A percentile compares a stretch with the other conserved stretches of the same genome.
Evolutionary conservation across 2,113 vertebrate species (phyloP).

Genomic region (Apodemus speciosus): DNA sequence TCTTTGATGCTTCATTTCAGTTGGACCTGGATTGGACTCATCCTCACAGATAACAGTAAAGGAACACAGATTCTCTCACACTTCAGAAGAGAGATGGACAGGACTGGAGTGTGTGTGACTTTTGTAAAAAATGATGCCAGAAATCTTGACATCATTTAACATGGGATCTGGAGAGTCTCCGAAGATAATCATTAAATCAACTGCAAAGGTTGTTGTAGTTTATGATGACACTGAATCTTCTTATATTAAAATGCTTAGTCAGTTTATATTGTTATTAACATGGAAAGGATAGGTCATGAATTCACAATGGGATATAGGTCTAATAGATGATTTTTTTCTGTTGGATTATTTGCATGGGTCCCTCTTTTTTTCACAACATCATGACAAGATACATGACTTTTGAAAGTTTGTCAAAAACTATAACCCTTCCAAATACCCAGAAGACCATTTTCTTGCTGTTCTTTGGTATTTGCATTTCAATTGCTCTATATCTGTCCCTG

Average conservation of each 20-base stretch:
- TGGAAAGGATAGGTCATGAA: neutral
- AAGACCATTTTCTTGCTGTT: neutral
- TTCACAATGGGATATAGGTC: neutral
- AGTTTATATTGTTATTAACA: too few species aligned
- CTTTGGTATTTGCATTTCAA: neutral
- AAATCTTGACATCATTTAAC: accelerated
- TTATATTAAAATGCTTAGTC: too few species aligned
- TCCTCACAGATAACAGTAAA: neutral
- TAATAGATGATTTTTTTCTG: neutral
- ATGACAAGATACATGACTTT: too few species aligned
- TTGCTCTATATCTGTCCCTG: neutral
- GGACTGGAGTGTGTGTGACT: neutral
- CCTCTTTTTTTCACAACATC: neutral
- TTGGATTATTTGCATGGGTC: neutral
- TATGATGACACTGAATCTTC: neutral
- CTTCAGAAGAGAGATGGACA: neutral
- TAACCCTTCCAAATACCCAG: neutral
- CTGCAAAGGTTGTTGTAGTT: neutral
- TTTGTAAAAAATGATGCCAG: neutral
- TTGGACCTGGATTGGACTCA: neutral
- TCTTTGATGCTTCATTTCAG: neutral
- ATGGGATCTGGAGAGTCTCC: accelerated
- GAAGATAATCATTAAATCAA: neutral
- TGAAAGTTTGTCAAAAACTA: neutral
- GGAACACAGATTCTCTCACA: neutral